These are phyloP conservation scores for Leptopilina clavipes DNA, from an alignment of 1,140 invertebrate genomes.

Conservation along the genomic window DNA sequence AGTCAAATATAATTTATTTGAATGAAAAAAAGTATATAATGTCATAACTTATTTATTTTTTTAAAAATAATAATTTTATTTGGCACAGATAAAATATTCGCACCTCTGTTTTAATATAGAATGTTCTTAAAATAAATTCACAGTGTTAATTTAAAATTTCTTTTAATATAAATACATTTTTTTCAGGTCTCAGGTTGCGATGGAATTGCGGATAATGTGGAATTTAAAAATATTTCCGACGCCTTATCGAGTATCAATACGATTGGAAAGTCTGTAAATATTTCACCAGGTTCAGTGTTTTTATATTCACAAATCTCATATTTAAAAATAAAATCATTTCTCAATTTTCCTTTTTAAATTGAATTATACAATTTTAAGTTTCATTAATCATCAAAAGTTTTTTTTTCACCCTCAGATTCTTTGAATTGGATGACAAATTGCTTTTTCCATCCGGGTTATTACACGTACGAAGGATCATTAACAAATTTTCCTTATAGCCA, in stretches of 20 bases:
- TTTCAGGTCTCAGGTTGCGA: slow-evolving; percentile 56
- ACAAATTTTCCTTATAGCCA: slow-evolving; percentile 83
- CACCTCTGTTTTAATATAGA: no score
- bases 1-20: no score
- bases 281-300: slow-evolving; percentile 57
- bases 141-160: no score
- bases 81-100: no score
- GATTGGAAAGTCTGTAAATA: slow-evolving; percentile 55
- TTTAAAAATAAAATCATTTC: neutral
- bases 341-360: neutral
- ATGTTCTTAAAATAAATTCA: no score
- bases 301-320: neutral
- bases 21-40: no score
- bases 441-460: slow-evolving; percentile 68
- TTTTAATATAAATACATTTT: neutral
- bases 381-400: no score
- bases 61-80: no score
- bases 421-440: slow-evolving; percentile 54
- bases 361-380: neutral
- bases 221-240: slow-evolving; percentile 64
- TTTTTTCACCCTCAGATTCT: slow-evolving; percentile 45
- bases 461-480: slow-evolving; percentile 82
- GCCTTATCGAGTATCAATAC: slow-evolving; percentile 64
- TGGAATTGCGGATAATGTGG: slow-evolving; percentile 68
- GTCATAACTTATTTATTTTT: no score